Evolutionary conservation across 2,113 vertebrate genomes (phyloP), one percentile per base, ranked within the genome.

Genomic region (Ammodytes dubius): DNA sequence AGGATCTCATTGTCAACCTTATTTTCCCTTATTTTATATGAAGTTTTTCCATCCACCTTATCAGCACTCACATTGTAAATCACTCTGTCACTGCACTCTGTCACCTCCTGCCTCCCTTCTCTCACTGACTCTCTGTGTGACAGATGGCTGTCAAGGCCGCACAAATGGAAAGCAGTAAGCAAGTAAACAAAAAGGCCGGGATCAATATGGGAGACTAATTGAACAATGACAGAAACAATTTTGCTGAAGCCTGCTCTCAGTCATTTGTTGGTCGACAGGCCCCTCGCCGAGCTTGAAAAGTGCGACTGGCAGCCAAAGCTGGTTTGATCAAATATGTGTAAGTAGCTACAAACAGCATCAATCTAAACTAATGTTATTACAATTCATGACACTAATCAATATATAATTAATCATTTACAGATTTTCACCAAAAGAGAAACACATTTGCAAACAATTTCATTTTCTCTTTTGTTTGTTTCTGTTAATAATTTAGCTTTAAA

Each of bases 201-300:
- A 92, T 92, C 91, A 92, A 91, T 92, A 92, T 81, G 40, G 84
- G 66, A 87, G 81, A 86, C 88, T 89, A 88, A 92, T 89, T 91
- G 77, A 89, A 90, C 87, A 89, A 82, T 87, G 91, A 88, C 91
- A 82, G 75, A 89, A 84, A 87, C 83, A 81, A 74, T 90, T 90
- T 83, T 70, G 74, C 72, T 70, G 69, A 82, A 72, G 71, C 79
- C 73, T 46, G 74, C 79, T 86, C 82, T 89, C 61, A 77, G 84
- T 87, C 82, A 76, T 85, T 85, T 76, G 63, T 81, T 70, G 75
- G 79, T 82, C 65, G 42, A 0, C 56, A 19, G 1, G 9, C 46
- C 71, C 74, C 70, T 61, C 35, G 19, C 57, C 75, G 70, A 64
- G 45, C 86, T 84, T 72, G 66, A 68, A 69, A 77, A 67, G 57